Evolutionary conservation across 2,113 vertebrate species (phyloP), one percentile per base, ranked within the genome.

Genomic region (Thalassoma bifasciatum): DNA sequence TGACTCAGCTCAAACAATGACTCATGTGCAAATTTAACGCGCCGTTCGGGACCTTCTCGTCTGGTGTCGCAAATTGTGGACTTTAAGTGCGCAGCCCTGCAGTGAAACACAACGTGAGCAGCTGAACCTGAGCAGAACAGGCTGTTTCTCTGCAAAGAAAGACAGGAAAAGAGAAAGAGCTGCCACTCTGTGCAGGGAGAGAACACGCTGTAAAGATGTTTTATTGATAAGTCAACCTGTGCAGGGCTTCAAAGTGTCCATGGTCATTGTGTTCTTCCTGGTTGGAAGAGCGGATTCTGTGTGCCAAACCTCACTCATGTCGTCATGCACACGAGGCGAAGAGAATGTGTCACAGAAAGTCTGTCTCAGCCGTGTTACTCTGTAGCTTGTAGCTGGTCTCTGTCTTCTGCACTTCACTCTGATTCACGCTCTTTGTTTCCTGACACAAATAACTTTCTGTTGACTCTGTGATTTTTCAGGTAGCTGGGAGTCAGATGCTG

Each of bases 401-500:
- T 66, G 74, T 87, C 79, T 66, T 58, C 71, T 74, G 36, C 46
- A 56, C 30, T 38, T 47, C 37, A 22, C 17, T 61, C 53, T 19
- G 8, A 36, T 37, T 49, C 49, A 53, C 30, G 21, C 21, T 0
- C 22, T 44, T 12, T 30, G 4, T 59, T 53, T n/a, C 1, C 22
- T 2, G 16, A 6, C 17, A 2, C 6, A n/a, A 24, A 10, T 69
- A 46, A 86, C 34, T 34, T 24, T 30, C 46, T 72, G 42, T 80
- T 42, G 44, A 52, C 34, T 85, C 64, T 83, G 77, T 51, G n/a
- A 30, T 53, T 52, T 79, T 42, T 6, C 30, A 99, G 97, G 94
- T 98, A 80, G 94, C 93, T 7, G 96, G 95, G 68, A 94, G 92
- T 86, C 96, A 96, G 73, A 86, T 83, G 0, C 73, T 96, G 59